Evolutionary conservation across 1,140 invertebrate genomes (phyloP).

Genomic region (Euura saliciscinereae): DNA sequence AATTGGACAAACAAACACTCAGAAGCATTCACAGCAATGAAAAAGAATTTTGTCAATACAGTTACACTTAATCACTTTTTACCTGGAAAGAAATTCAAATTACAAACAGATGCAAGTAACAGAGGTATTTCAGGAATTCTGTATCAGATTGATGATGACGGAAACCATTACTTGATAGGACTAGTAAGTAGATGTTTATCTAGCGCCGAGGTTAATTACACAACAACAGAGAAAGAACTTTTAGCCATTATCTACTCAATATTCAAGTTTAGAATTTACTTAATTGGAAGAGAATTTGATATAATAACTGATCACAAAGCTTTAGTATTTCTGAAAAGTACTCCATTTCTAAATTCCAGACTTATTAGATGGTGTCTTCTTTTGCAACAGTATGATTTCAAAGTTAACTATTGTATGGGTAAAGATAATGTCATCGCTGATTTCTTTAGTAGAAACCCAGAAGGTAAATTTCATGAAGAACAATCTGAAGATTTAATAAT

Average conservation of each 20-base stretch:
- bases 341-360: conserved; percentile 12
- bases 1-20: conserved; percentile 13
- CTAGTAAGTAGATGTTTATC: conserved; percentile 19
- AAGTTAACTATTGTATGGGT: background rate
- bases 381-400: conserved; percentile 8
- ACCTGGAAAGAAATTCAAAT: background rate
- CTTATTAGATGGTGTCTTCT: conserved; percentile 21
- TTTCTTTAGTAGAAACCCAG: background rate
- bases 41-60: conserved; percentile 15
- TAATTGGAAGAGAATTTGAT: conserved; percentile 18
- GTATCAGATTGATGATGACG: background rate
- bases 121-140: background rate
- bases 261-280: conserved; percentile 17
- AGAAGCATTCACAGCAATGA: conserved; percentile 13
- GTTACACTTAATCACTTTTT: conserved; percentile 11
- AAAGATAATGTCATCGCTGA: conserved; percentile 3
- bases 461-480: background rate
- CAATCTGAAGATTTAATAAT: background rate
- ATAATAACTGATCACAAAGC: conserved; percentile 2
- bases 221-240: conserved; percentile 23
- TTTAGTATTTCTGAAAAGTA: conserved; percentile 1
- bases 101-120: too few relatives aligned
- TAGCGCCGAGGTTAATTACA: conserved; percentile 16
- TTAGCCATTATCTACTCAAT: conserved; percentile 25
- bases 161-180: conserved; percentile 12